Base-by-base conservation (phyloP, 2,888 invertebrate genomes). In the Scrobipalpa atriplicella region DNA sequence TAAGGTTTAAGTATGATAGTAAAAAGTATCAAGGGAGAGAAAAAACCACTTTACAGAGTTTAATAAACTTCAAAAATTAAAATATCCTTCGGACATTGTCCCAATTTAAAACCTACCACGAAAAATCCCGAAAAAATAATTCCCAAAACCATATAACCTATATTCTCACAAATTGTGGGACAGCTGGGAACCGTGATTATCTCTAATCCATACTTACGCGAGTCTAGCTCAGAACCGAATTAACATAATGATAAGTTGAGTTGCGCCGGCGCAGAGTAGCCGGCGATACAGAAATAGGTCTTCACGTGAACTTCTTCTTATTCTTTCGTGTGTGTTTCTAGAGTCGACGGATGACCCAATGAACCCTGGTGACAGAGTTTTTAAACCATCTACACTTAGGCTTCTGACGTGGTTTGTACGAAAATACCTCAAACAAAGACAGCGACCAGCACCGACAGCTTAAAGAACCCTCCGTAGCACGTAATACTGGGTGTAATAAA, bases 211-310 rank as follows among this genome's bases (percentile, higher is more conserved):
- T 56, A 56, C 29, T 56, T 56, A 56, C 54, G 21, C 54, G 54
- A 5, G 29, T 56, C 54, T 56, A 56, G 54, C 54, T 29, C 54
- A 18, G 54, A 21, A 21, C 21, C 21, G 54, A 56, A 90, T 90
- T 90, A 88, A 80, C 89, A 90, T 90, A 90, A 90, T 90, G 78
- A 87, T 85, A 75, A 84, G 78, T 76, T 76, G 67, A 71, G 67
- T 62, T 56, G 21, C 54, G 21, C 21, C 9, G 10, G 54, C 54
- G 54, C 54, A 56, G 54, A 21, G 54, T 38, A 58, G 36, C 16
- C 16, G 9, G 36, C 9, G 58, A 38, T 3, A 38, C 58, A 58
- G 58, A 58, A n/a, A 29, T 2, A 29, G 2, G 29, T 29, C 29
- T 29, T 29, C 29, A 29, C 29, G 29, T 29, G 5, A 29, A 3